Conservation (phyloP, 2,888 invertebrate genomes). For the Hymenopus coronatus region DNA sequence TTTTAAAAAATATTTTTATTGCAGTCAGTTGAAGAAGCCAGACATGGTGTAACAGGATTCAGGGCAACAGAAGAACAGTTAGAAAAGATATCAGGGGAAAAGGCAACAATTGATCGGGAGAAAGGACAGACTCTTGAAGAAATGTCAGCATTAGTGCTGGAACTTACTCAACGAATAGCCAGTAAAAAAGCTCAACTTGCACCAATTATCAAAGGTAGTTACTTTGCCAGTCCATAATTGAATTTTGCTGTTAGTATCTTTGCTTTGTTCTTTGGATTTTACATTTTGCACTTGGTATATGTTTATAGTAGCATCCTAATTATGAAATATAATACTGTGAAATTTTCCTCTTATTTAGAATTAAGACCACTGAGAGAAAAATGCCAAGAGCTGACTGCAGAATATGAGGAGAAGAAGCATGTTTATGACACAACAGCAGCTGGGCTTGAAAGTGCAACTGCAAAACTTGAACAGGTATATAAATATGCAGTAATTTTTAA, state of each 20-base stretch:
- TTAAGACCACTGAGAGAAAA: slow-evolving; percentile 66
- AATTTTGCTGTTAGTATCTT: no score
- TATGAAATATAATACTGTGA: background rate
- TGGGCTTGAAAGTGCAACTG: slow-evolving; percentile 53
- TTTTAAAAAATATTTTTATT: background rate
- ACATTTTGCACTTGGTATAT: no score
- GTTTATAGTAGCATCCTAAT: no score
- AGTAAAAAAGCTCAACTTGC: slow-evolving; percentile 61
- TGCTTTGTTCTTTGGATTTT: no score
- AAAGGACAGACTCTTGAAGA: slow-evolving; percentile 54
- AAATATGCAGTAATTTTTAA: background rate
- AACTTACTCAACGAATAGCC: slow-evolving; percentile 55
- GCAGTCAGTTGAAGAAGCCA: slow-evolving; percentile 40
- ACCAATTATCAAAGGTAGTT: slow-evolving; percentile 50
- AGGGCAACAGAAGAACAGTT: slow-evolving; percentile 54
- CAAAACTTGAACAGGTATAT: slow-evolving; percentile 50
- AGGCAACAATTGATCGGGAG: slow-evolving; percentile 50
- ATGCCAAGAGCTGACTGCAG: slow-evolving; percentile 61
- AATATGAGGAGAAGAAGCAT: slow-evolving; percentile 66
- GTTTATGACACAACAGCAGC: slow-evolving; percentile 64
- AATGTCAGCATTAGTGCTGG: slow-evolving; percentile 52
- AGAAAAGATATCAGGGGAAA: slow-evolving; percentile 56
- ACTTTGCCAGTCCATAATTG: background rate
- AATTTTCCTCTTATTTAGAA: slow-evolving; percentile 41
- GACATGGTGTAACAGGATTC: slow-evolving; percentile 49